phyloP scores from a whole-genome alignment of 2,888 invertebrate genomes.

The Serripes groenlandicus region DNA sequence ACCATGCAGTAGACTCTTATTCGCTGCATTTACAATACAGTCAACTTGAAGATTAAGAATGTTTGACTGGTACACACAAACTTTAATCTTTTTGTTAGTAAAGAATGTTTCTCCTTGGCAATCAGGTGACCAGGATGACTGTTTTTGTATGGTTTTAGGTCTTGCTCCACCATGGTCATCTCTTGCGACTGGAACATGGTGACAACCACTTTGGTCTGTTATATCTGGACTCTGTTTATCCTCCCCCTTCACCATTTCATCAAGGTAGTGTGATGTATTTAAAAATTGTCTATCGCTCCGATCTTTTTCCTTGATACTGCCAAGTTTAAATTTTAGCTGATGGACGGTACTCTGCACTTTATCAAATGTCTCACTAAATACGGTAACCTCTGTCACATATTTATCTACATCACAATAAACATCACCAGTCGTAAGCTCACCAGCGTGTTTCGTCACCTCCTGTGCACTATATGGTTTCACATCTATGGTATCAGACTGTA shows the following conservation, averaged over 20 bases:
- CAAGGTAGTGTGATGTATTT: too few species aligned
- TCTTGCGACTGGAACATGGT: too few species aligned
- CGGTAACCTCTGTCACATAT: neutral
- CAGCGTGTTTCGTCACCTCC: neutral
- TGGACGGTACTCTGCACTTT: neutral
- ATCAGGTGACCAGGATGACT: conserved; percentile 12
- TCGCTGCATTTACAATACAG: conserved; percentile 64
- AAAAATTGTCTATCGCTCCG: neutral
- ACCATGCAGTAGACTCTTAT: conserved; percentile 44
- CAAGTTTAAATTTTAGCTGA: neutral
- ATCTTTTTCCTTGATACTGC: neutral
- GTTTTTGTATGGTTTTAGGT: conserved; percentile 2
- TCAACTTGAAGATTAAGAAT: conserved; percentile 47
- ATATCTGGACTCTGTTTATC: neutral
- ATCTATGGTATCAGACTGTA: neutral
- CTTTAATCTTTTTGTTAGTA: conserved; percentile 3
- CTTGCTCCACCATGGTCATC: neutral
- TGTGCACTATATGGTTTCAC: neutral
- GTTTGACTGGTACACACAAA: conserved; percentile 44
- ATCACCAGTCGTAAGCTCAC: neutral
- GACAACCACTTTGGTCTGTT: too few species aligned
- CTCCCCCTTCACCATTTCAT: neutral
- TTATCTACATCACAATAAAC: neutral
- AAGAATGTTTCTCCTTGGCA: neutral
- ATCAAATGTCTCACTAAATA: neutral